Percentiles rank a stretch among this genome's conserved stretches.
Evolutionary conservation across 2,797 vertebrate genomes (phyloP).

Genomic region (Phylloscopus collybita): DNA sequence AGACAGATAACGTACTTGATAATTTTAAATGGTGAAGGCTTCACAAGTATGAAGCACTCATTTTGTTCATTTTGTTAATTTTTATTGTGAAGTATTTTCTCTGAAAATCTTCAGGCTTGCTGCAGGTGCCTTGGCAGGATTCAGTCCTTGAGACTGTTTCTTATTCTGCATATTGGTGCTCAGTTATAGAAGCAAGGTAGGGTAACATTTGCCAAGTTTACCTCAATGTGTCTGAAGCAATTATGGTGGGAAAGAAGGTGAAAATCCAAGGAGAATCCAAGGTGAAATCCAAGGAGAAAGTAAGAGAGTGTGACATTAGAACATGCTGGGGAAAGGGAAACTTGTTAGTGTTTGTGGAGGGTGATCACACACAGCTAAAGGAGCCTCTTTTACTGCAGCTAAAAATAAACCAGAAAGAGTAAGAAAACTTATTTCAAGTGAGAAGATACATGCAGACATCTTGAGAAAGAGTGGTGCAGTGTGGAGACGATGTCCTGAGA

Average conservation of each 20-base stretch:
- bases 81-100: not conserved
- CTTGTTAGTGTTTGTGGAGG: not conserved
- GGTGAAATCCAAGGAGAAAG: not conserved
- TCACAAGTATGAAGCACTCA: not conserved
- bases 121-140: not conserved
- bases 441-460: not conserved
- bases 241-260: not conserved
- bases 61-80: not conserved
- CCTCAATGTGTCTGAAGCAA: not conserved
- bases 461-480: not conserved
- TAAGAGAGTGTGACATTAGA: not conserved
- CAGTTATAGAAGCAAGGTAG: not conserved
- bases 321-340: not conserved
- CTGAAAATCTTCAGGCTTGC: not conserved
- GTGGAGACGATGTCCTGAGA: not conserved
- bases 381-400: not conserved
- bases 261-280: not conserved
- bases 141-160: not conserved
- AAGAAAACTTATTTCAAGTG: not conserved
- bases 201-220: not conserved
- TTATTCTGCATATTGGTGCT: not conserved
- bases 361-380: not conserved
- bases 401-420: not conserved
- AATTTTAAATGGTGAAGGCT: not conserved
- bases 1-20: not conserved